A percentile compares a stretch with the other conserved stretches of the same genome.
phyloP scores from a whole-genome alignment of 2,888 invertebrate species.

The Pseudococcus jackbeardsleyi region DNA sequence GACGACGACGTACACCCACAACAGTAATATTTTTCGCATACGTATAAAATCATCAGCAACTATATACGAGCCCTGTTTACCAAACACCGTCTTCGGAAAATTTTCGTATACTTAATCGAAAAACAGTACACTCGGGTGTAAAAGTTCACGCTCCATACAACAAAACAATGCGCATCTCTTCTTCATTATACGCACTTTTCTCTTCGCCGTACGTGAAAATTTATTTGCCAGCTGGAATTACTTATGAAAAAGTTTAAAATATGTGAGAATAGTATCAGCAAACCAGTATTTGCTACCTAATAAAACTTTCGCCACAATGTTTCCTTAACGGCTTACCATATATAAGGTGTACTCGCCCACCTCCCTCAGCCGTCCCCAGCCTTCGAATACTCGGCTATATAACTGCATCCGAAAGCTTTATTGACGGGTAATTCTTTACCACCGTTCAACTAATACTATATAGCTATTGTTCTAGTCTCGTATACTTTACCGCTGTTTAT shows the following conservation, averaged over 20 bases:
- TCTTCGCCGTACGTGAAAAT: not conserved
- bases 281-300: conserved; percentile 1
- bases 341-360: not conserved
- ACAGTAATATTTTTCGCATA: conserved; percentile 19
- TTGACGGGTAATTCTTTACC: conserved; percentile 25
- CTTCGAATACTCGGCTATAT: not conserved
- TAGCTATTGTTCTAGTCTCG: conserved; percentile 12
- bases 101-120: not conserved
- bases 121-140: conserved; percentile 1
- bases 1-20: not conserved
- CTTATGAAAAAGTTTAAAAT: conserved; percentile 32
- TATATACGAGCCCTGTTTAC: not conserved
- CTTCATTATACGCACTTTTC: not conserved
- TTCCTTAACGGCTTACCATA: conserved; percentile 19
- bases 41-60: not conserved
- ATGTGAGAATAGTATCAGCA: conserved; percentile 24
- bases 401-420: conserved; percentile 32
- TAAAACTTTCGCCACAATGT: conserved; percentile 21
- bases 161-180: not conserved
- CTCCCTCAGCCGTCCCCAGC: not conserved
- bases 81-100: not conserved
- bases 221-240: not conserved
- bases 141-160: not conserved
- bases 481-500: not conserved
- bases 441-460: conserved; percentile 11